phyloP scores from a whole-genome alignment of 2,113 vertebrate genomes.

The Bos indicus region DNA sequence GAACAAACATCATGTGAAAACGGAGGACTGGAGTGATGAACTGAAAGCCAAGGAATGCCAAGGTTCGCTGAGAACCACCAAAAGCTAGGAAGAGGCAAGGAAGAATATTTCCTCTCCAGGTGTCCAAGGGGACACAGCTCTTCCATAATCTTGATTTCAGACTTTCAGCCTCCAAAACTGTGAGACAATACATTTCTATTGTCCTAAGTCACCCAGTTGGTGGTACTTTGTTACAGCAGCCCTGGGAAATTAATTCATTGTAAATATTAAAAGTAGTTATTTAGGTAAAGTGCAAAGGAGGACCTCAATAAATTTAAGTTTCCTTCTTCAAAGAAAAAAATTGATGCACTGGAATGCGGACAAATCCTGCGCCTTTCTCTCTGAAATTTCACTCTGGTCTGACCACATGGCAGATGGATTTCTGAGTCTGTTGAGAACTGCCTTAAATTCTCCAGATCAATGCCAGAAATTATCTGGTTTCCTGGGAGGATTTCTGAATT shows the following conservation, averaged over 20 bases:
- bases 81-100: neutral
- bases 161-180: neutral
- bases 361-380: neutral
- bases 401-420: neutral
- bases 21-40: neutral
- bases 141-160: neutral
- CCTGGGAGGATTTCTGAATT: neutral
- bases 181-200: neutral
- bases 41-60: neutral
- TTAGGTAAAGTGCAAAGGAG: neutral
- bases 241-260: neutral
- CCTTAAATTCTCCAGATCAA: neutral
- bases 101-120: neutral
- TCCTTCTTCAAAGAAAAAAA: neutral
- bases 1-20: neutral
- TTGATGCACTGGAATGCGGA: neutral
- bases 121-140: neutral
- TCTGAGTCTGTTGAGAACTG: neutral
- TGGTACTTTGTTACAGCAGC: neutral
- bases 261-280: neutral
- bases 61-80: too few species aligned
- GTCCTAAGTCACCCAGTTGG: neutral
- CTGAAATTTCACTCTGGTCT: neutral
- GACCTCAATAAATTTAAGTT: neutral
- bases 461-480: neutral